These are phyloP conservation scores for Sebastes taczanowskii DNA, from an alignment of 2,797 vertebrate genomes.

Conservation along the genomic window DNA sequence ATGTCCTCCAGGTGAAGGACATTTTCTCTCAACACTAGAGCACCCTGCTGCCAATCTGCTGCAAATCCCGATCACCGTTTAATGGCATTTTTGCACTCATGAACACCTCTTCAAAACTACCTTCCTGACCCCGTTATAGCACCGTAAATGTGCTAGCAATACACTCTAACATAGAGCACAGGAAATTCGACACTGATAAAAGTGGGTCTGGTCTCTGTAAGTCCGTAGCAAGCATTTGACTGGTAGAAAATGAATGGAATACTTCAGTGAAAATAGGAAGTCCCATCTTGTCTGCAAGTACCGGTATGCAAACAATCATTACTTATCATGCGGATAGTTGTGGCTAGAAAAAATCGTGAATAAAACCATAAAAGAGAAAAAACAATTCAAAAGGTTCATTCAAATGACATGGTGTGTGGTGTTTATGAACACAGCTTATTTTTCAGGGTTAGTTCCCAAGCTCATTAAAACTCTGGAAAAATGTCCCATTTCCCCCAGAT, in stretches of 20 bases:
- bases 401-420: constrained; percentile 29
- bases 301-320: constrained; percentile 50
- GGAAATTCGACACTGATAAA: constrained; percentile 82
- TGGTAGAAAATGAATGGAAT: constrained; percentile 74
- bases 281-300: constrained; percentile 46
- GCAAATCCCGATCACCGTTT: constrained; percentile 28
- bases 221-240: constrained; percentile 64
- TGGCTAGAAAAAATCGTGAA: constrained; percentile 52
- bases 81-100: constrained; percentile 53
- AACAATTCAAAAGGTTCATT: constrained; percentile 28
- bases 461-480: constrained; percentile 37
- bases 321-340: constrained; percentile 47
- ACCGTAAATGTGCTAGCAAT: constrained; percentile 90
- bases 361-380: constrained; percentile 25
- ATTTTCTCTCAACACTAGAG: not conserved
- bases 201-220: constrained; percentile 75
- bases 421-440: constrained; percentile 49
- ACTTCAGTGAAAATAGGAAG: constrained; percentile 63
- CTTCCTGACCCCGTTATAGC: constrained; percentile 77
- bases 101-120: constrained; percentile 24
- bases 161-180: constrained; percentile 99
- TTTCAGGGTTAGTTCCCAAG: constrained; percentile 51
- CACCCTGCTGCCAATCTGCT: not conserved
- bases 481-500: not conserved
- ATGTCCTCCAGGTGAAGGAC: not conserved